Evolutionary conservation across 1,140 invertebrate genomes (phyloP).

Genomic region (Drosophila prosaltans): DNA sequence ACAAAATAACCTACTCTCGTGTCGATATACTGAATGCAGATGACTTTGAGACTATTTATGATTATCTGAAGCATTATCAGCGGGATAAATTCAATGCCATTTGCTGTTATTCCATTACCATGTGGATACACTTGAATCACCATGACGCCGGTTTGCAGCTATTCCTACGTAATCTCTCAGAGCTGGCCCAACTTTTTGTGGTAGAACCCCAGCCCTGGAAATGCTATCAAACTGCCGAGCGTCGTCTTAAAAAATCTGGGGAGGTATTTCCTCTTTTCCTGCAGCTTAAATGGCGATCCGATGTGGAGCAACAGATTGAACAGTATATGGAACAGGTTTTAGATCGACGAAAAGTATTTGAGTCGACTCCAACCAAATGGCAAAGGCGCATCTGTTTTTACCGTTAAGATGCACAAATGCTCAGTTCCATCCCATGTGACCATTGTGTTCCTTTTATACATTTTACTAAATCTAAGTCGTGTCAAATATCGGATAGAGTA

Average conservation of each 20-base stretch:
- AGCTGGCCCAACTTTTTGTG: conserved; percentile 85
- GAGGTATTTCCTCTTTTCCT: conserved; percentile 86
- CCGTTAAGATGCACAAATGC: conserved; percentile 25
- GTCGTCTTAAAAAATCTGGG: conserved; percentile 86
- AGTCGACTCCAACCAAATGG: conserved; percentile 87
- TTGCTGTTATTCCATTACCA: conserved; percentile 92
- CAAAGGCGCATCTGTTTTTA: conserved; percentile 85
- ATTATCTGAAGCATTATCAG: conserved; percentile 83
- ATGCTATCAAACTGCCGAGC: conserved; percentile 89
- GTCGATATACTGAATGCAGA: conserved; percentile 86
- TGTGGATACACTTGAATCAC: conserved; percentile 94
- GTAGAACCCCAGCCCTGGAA: conserved; percentile 93
- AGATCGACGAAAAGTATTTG: conserved; percentile 84
- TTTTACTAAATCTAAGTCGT: background rate
- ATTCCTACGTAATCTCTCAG: conserved; percentile 86
- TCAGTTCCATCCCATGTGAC: no score
- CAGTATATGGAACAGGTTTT: conserved; percentile 84
- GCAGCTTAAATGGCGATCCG: conserved; percentile 85
- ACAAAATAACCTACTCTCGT: conserved; percentile 85
- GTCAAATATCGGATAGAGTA: no score
- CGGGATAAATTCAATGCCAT: conserved; percentile 87
- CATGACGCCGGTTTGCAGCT: conserved; percentile 88
- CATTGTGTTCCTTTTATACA: no score
- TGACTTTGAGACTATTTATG: conserved; percentile 76
- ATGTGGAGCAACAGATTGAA: conserved; percentile 86